A percentile compares a stretch with the other conserved stretches of the same genome.
Evolutionary conservation across 2,888 invertebrate genomes (phyloP).

Genomic region (Crocallis elinguaria): DNA sequence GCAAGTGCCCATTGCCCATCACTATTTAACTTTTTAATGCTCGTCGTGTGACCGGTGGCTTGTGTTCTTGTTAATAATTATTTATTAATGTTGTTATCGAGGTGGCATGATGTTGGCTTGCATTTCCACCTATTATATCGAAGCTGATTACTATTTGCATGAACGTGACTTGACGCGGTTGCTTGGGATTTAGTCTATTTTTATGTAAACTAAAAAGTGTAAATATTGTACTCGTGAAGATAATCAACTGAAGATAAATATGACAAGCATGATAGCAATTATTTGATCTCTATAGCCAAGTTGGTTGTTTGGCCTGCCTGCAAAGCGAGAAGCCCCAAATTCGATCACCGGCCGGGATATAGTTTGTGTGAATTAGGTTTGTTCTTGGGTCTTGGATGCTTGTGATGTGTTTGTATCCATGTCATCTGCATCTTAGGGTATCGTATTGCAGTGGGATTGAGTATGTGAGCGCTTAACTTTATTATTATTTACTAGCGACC

Average conservation of each 20-base stretch:
- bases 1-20: slow-evolving; percentile 19
- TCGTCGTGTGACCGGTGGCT: slow-evolving; percentile 27
- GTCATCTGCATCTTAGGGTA: too few species aligned
- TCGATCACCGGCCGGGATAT: too few species aligned
- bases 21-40: slow-evolving; percentile 36
- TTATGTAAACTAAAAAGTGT: background rate
- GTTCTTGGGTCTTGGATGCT: too few species aligned
- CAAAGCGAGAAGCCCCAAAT: too few species aligned
- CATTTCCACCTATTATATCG: slow-evolving; percentile 24
- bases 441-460: too few species aligned
- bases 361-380: too few species aligned
- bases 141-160: slow-evolving; percentile 19
- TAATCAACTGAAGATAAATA: background rate
- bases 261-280: too few species aligned
- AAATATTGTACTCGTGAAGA: background rate
- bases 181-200: slow-evolving; percentile 1
- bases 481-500: too few species aligned
- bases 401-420: too few species aligned
- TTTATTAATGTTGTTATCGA: slow-evolving; percentile 39
- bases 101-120: slow-evolving; percentile 28
- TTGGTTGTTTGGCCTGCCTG: too few species aligned
- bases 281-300: too few species aligned
- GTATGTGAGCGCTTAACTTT: too few species aligned
- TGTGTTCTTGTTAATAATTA: slow-evolving; percentile 41
- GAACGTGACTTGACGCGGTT: slow-evolving; percentile 5